Base-by-base conservation (phyloP, 92 coral and sea anemone genomes). In the Parazoanthus atlanticus region DNA sequence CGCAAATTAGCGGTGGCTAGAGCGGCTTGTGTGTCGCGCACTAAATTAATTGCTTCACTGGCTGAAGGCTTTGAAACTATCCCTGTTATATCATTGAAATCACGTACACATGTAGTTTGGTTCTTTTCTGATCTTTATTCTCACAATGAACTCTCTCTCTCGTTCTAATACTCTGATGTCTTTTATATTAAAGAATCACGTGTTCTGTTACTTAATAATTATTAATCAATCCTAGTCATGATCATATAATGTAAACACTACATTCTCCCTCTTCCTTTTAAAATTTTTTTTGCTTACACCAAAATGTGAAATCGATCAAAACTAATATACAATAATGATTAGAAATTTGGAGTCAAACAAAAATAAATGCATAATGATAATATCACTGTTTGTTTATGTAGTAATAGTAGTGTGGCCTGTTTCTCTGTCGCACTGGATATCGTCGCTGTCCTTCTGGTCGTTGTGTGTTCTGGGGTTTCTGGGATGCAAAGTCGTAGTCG, bases 251-350 rank as follows among this genome's bases (percentile, higher is more conserved):
- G 34, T n/a, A 28, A 28, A 69, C 74, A 69, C 30, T 69, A 69
- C 74, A 69, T 2, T 69, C 36, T 69, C 74, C 74, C 74, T 69
- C 74, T 69, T 69, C 31, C 74, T 69, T 69, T 69, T 69, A 69
- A 69, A 43, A 43, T 43, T 69, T 69, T 72, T 5, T 30, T 72
- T 72, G 31, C 16, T 28, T 29, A 69, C 74, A 30, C 76, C 76
- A 72, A 72, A 1, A 72, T 72, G 33, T 69, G 34, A 19, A 28
- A 69, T 19, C 28, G 30, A 69, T 69, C 74, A 69, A 69, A 69
- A 21, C 30, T 69, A 69, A 21, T n/a, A 69, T n/a, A 43, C 49
- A 43, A 43, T 43, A 43, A 43, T 43, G 1, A 43, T 43, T 43
- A 6, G 0, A 43, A 43, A 43, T 43, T 43, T 43, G 49, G 10